A percentile compares a stretch with the other conserved stretches of the same genome.
These are phyloP conservation scores for Drosophila simulans DNA, from an alignment of 1,140 invertebrate species.

Conservation along the genomic window DNA sequence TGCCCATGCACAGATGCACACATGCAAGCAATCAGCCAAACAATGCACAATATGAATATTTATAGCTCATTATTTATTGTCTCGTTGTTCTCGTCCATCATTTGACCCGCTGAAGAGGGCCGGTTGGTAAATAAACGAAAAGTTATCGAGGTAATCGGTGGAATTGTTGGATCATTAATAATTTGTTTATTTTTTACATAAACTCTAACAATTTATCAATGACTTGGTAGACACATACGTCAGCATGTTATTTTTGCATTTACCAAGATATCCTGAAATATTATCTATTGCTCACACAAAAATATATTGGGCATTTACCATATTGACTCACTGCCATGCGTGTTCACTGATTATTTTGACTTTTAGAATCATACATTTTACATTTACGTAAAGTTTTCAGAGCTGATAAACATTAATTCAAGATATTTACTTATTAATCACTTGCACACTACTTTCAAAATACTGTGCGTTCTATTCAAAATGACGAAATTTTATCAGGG, in stretches of 20 bases:
- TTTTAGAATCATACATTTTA: not conserved
- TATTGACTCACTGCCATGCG: not conserved
- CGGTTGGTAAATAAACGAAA: not conserved
- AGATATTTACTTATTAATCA: too few relatives aligned
- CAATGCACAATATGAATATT: conserved; percentile 27
- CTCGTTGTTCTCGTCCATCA: not conserved
- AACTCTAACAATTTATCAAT: not conserved
- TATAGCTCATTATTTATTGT: conserved; percentile 61
- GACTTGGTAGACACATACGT: too few relatives aligned
- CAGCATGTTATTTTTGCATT: too few relatives aligned
- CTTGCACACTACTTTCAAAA: too few relatives aligned
- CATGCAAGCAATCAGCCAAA: conserved; percentile 22
- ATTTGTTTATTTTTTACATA: not conserved
- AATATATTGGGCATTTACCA: not conserved
- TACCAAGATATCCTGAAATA: not conserved
- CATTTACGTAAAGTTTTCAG: not conserved
- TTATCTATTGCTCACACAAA: not conserved
- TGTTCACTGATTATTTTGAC: not conserved
- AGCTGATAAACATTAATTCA: not conserved
- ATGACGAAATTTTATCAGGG: too few relatives aligned
- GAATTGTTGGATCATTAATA: not conserved
- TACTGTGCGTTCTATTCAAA: too few relatives aligned
- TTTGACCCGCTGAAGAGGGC: conserved; percentile 15
- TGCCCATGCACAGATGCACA: not conserved
- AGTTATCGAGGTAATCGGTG: not conserved